Conservation (phyloP, 1,140 invertebrate genomes). For the Parapsyche elsis region DNA sequence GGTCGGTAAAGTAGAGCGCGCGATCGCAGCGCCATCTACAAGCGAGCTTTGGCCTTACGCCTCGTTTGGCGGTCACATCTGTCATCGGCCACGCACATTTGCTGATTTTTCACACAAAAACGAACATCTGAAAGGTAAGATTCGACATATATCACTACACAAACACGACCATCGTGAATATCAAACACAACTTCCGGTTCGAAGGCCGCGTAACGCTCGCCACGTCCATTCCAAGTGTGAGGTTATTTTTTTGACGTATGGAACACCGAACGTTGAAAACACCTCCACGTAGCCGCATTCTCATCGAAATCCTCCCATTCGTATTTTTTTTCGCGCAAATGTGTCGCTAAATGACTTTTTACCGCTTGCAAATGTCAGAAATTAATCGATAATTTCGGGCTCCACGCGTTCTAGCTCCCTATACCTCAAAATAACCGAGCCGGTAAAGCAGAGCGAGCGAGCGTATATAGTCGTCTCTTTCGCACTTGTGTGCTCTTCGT, state of each 20-base stretch:
- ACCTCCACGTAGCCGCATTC: not conserved
- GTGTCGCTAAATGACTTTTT: not conserved
- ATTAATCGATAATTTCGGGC: constrained; percentile 9
- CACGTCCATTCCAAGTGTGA: not conserved
- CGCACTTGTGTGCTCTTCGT: not conserved
- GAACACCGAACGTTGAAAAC: not conserved
- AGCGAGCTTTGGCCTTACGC: not conserved
- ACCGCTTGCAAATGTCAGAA: not conserved
- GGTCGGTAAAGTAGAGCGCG: constrained; percentile 30
- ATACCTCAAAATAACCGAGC: constrained; percentile 2
- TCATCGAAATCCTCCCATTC: not conserved
- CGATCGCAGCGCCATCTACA: not conserved
- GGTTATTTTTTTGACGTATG: constrained; percentile 8
- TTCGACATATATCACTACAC: not conserved
- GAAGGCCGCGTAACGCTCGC: not conserved
- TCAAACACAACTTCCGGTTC: not conserved
- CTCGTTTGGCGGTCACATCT: constrained; percentile 30
- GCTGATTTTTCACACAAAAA: not conserved
- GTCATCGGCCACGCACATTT: constrained; percentile 9
- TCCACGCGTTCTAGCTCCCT: not conserved
- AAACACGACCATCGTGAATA: not conserved
- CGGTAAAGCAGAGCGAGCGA: not conserved
- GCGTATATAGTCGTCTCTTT: constrained; percentile 2
- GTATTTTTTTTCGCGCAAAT: not conserved
- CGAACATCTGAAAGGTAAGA: not conserved